Conservation (phyloP, 2,113 vertebrate species). For the Eolophus roseicapilla region DNA sequence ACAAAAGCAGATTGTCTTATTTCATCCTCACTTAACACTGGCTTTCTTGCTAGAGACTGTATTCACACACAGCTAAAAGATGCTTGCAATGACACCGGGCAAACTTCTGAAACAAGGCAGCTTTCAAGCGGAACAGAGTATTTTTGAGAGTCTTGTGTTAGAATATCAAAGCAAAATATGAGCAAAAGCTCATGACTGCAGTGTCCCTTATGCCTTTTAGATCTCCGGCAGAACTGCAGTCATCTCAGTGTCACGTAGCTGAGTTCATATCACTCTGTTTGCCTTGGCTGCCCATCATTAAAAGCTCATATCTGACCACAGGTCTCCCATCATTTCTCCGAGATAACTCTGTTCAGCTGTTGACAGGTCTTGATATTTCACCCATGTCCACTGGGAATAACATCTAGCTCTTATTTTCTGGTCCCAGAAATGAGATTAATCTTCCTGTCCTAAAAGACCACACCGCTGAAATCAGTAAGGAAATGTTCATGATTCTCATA, state of each 20-base stretch:
- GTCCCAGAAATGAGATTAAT: slow-evolving; percentile 16
- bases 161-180: neutral
- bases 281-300: neutral
- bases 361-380: slow-evolving; percentile 31
- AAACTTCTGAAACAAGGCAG: neutral
- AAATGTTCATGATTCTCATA: neutral
- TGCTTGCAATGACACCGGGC: neutral
- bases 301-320: neutral
- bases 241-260: neutral
- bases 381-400: neutral
- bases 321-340: neutral
- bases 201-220: neutral
- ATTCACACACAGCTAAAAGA: neutral
- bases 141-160: neutral
- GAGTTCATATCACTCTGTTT: neutral
- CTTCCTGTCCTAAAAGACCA: slow-evolving; percentile 9
- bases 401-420: neutral
- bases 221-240: neutral
- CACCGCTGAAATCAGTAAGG: neutral
- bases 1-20: neutral
- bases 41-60: neutral
- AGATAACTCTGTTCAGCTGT: slow-evolving; percentile 1
- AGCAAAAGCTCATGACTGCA: neutral
- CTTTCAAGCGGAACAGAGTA: neutral
- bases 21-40: neutral